phyloP scores from a whole-genome alignment of 2,888 invertebrate species.

The Yponomeuta cagnagella region DNA sequence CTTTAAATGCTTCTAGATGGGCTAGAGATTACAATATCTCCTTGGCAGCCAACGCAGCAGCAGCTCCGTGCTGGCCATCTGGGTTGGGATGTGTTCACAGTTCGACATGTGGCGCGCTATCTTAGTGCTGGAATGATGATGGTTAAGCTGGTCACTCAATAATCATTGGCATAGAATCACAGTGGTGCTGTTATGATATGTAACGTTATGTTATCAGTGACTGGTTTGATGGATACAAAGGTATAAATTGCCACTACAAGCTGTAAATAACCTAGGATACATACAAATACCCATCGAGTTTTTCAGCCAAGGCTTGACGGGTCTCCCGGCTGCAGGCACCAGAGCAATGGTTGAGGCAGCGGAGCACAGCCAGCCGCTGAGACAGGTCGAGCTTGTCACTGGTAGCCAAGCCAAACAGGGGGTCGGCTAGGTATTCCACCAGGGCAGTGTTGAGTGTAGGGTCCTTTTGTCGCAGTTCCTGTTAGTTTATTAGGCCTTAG shows the following conservation, averaged over 20 bases:
- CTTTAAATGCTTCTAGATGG: too few relatives aligned
- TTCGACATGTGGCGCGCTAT: constrained; percentile 34
- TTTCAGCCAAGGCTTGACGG: constrained; percentile 36
- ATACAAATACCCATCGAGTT: constrained; percentile 50
- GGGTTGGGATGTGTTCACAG: constrained; percentile 43
- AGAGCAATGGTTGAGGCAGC: constrained; percentile 44
- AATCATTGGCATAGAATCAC: too few relatives aligned
- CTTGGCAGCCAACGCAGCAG: constrained; percentile 53
- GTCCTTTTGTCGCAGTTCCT: constrained; percentile 18
- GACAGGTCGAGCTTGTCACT: constrained; percentile 29
- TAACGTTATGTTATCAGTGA: too few relatives aligned
- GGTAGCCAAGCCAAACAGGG: constrained; percentile 44
- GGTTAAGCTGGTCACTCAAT: too few relatives aligned
- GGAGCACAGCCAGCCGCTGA: constrained; percentile 43
- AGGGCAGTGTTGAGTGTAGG: constrained; percentile 35
- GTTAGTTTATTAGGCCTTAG: neutral
- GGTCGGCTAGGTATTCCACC: constrained; percentile 40
- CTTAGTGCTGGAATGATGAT: constrained; percentile 30
- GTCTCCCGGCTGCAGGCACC: constrained; percentile 38
- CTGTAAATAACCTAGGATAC: constrained; percentile 22
- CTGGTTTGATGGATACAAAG: too few relatives aligned
- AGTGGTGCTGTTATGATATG: too few relatives aligned
- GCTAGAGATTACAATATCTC: constrained; percentile 21
- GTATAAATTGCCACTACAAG: too few relatives aligned
- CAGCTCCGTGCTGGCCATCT: constrained; percentile 45